Evolutionary conservation across 2,113 vertebrate species (phyloP).

Genomic region (Mohoua ochrocephala): DNA sequence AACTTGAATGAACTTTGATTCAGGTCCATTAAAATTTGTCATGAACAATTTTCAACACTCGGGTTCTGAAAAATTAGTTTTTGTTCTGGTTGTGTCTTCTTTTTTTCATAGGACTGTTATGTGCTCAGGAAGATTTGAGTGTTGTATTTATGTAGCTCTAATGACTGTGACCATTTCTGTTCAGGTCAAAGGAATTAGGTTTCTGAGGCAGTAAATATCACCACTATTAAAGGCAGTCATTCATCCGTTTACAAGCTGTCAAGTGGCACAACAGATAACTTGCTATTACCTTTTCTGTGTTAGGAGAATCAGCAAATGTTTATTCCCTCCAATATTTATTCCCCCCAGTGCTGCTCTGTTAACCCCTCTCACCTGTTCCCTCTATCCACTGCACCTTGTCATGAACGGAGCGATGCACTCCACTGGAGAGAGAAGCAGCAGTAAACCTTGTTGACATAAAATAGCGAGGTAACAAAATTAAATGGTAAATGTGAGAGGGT

Average conservation of each 20-base stretch:
- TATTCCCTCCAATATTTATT: neutral
- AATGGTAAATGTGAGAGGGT: neutral
- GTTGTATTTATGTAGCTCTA: neutral
- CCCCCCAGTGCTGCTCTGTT: neutral
- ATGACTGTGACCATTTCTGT: neutral
- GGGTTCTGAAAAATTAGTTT: neutral
- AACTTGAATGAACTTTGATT: neutral
- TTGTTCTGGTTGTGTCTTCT: neutral
- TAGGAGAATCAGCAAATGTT: neutral
- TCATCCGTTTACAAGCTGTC: neutral
- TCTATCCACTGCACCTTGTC: neutral
- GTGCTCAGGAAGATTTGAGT: neutral
- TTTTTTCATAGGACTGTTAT: neutral
- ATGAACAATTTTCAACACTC: neutral
- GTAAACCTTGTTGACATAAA: neutral
- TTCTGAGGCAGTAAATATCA: neutral
- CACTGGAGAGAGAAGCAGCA: neutral
- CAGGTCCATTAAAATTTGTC: neutral
- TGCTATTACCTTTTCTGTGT: neutral
- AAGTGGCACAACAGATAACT: neutral
- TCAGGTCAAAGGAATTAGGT: neutral
- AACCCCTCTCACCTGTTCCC: neutral
- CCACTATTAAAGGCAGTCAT: neutral
- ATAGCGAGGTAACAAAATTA: accelerated
- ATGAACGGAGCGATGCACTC: neutral